phyloP scores from a whole-genome alignment of 2,113 vertebrate species.

The Pseudonaja textilis region DNA sequence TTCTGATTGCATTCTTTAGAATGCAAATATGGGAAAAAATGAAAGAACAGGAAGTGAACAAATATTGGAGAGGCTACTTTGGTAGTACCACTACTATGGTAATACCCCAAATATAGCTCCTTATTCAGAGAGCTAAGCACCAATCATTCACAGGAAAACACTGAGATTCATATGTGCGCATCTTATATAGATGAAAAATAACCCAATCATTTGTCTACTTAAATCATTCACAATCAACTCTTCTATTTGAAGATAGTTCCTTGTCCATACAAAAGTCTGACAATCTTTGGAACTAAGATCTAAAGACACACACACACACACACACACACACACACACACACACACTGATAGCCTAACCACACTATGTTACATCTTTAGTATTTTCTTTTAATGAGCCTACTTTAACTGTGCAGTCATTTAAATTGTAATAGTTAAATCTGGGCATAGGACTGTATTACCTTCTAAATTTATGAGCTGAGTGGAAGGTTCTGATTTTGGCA shows the following conservation, averaged over 20 bases:
- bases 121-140: background rate
- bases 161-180: background rate
- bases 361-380: background rate
- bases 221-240: background rate
- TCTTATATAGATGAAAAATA: background rate
- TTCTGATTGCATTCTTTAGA: background rate
- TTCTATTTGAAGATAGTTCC: background rate
- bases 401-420: conserved; percentile 5
- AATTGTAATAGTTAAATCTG: conserved; percentile 13
- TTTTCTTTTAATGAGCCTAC: background rate
- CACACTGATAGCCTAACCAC: background rate
- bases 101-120: background rate
- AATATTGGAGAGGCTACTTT: background rate
- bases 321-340: too few relatives aligned
- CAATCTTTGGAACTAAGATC: background rate
- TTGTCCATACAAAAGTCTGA: background rate
- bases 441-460: background rate
- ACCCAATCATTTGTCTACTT: background rate
- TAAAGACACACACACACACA: background rate
- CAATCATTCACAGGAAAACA: background rate
- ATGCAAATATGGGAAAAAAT: background rate
- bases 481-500: background rate
- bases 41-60: background rate
- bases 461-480: conserved; percentile 37
- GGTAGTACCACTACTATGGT: background rate